Evolutionary conservation across 2,113 vertebrate species (phyloP).

Genomic region (Atrichornis clamosus): DNA sequence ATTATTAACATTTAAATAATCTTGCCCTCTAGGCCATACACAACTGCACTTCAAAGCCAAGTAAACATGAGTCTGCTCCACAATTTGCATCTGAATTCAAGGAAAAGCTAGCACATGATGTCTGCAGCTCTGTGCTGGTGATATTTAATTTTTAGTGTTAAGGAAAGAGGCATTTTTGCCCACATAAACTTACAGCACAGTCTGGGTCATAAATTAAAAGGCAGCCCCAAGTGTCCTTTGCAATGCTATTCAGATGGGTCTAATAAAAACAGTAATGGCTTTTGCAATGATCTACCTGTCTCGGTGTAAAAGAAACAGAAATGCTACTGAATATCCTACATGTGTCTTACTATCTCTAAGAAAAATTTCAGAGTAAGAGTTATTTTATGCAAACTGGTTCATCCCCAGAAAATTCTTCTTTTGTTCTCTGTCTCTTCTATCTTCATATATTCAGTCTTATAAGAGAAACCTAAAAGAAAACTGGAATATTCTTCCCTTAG

Average conservation of each 20-base stretch:
- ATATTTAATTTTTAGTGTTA: neutral
- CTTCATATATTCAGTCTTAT: neutral
- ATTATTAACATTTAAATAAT: neutral
- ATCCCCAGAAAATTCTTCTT: neutral
- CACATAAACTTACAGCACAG: neutral
- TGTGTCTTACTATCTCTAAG: neutral
- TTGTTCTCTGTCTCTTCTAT: neutral
- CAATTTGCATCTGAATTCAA: neutral
- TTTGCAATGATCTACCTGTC: neutral
- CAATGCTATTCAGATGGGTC: neutral
- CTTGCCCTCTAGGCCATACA: neutral
- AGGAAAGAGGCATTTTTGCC: neutral
- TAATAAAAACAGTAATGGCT: neutral
- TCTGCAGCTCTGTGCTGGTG: neutral
- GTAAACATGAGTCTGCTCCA: neutral
- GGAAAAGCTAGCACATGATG: neutral
- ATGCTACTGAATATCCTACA: neutral
- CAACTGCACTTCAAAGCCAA: neutral
- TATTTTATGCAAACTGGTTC: neutral
- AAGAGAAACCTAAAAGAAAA: neutral
- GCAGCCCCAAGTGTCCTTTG: neutral
- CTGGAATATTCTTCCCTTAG: neutral
- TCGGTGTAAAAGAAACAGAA: neutral
- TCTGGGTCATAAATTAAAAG: neutral
- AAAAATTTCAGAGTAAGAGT: neutral